phyloP scores from a whole-genome alignment of 2,888 invertebrate genomes.

The Sphaerophoria rueppellii region DNA sequence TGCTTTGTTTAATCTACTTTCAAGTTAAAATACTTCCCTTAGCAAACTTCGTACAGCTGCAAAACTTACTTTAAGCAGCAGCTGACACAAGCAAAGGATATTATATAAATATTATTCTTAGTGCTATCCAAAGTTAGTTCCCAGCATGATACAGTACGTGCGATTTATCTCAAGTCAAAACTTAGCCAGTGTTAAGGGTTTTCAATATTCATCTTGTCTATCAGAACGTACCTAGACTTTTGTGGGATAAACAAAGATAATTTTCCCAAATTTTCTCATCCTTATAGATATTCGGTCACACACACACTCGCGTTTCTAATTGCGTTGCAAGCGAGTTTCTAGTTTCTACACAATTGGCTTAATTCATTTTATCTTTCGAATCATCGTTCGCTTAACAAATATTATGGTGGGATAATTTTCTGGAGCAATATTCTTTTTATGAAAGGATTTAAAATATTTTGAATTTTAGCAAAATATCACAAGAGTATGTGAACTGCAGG shows the following conservation, averaged over 20 bases:
- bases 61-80: too few species aligned
- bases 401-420: constrained; percentile 51
- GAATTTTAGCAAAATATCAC: not conserved
- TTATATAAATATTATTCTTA: too few species aligned
- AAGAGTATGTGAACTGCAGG: constrained; percentile 13
- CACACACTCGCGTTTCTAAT: not conserved
- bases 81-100: too few species aligned
- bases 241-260: constrained; percentile 27
- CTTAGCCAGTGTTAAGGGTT: constrained; percentile 37
- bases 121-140: too few species aligned
- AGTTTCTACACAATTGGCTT: not conserved
- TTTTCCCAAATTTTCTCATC: constrained; percentile 14
- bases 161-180: constrained; percentile 59
- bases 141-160: constrained; percentile 7
- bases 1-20: too few species aligned
- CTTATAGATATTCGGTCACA: not conserved
- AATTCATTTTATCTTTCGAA: constrained; percentile 37
- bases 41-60: too few species aligned
- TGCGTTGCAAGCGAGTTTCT: not conserved
- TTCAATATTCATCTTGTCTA: constrained; percentile 44
- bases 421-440: constrained; percentile 36
- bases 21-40: too few species aligned
- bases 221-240: not conserved
- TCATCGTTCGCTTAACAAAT: constrained; percentile 41
- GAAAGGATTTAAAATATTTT: constrained; percentile 9